Evolutionary conservation across 1,140 invertebrate species (phyloP), one percentile per base, ranked within the genome.

Genomic region (Yoshiicerus persimilis): DNA sequence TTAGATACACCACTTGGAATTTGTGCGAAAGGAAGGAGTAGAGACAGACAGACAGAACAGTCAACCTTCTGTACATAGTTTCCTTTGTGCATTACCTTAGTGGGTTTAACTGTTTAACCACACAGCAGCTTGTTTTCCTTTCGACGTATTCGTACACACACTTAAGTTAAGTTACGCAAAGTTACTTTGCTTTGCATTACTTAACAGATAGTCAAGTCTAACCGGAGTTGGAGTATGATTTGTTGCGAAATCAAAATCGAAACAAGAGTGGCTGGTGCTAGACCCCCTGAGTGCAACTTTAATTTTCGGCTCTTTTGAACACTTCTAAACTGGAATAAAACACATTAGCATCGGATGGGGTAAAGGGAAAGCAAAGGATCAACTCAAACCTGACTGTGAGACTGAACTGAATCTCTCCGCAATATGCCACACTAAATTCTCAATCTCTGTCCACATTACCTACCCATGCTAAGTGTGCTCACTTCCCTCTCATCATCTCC

Each of bases 191-290:
- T 80, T 23, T 36, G 66, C 47, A n/a, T 56, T n/a, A 4, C 47
- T 56, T 56, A 56, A 27, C 13, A 70, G 64, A 70, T 70, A 70
- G 64, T 70, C 27, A 27, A 70, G 64, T 30, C 47, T n/a, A n/a
- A n/a, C 47, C 20, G 64, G 64, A 70, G 64, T 70, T 30, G 75
- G 75, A 30, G 25, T 80, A 80, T 80, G 75, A 80, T 80, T 80
- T 80, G 75, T 80, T 80, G 75, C 75, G 75, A 80, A 80, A 80
- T 80, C 75, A 80, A 80, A 80, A 80, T 80, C 75, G 75, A 80
- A 80, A 36, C 75, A 80, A 80, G 75, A 80, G 75, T 80, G 75
- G 75, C 32, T 80, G 75, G 75, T 38, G 75, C 75, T 80, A 80
- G 75, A 80, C 75, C 75, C 75, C 75, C 75, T 36, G 75, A 80